Evolutionary conservation across 2,888 invertebrate genomes (phyloP).

Genomic region (Heliconius cydno): DNA sequence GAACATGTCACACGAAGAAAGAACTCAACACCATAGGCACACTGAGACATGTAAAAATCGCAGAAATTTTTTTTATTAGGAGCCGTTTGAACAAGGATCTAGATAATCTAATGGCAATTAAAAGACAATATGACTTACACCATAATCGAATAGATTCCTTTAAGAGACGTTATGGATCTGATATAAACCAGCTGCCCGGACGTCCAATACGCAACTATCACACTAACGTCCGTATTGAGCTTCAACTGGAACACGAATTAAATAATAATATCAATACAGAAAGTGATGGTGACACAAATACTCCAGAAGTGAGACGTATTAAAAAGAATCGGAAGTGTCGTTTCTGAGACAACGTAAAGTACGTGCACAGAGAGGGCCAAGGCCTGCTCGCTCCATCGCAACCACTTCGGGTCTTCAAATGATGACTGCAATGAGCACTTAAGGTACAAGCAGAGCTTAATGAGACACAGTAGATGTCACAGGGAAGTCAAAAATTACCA

Average conservation of each 20-base stretch:
- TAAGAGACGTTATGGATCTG: not conserved
- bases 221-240: not conserved
- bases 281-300: not conserved
- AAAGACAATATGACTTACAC: not conserved
- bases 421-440: not conserved
- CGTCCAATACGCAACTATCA: not conserved
- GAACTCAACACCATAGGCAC: constrained; percentile 11
- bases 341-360: constrained; percentile 77
- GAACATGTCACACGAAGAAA: not conserved
- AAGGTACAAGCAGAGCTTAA: not conserved
- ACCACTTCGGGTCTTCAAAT: not conserved
- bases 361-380: constrained; percentile 68
- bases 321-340: constrained; percentile 69
- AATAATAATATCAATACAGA: not conserved
- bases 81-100: not conserved
- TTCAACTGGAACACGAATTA: not conserved
- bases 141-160: not conserved
- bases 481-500: not conserved
- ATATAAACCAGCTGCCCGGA: not conserved
- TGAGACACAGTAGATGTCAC: not conserved
- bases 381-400: not conserved
- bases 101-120: not conserved
- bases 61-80: not conserved
- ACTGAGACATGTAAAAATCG: not conserved
- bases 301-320: constrained; percentile 37